Evolutionary conservation across 1,140 invertebrate species (phyloP), one percentile per base, ranked within the genome.

Genomic region (Lepidurus packardi): DNA sequence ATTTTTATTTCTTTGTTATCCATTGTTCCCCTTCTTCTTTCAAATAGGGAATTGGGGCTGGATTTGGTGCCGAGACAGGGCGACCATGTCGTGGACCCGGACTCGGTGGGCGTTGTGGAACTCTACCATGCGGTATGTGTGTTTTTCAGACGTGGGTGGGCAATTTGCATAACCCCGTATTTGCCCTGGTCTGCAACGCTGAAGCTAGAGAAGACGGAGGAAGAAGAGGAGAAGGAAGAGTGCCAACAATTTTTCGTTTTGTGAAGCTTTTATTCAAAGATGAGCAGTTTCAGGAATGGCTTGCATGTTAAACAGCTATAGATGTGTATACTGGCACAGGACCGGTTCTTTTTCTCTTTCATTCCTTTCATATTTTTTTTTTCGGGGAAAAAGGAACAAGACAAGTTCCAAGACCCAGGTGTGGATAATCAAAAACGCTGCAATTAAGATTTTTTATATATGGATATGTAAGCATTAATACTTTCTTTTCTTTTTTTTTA

Each of bases 11-110:
- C 11, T 73, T 13, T 73, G 73, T 7, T 21, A n/a, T 73, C 9
- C 21, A 34, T 73, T 79, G 41, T 25, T n/a, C 25, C 21, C 43
- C 2, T 21, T 21, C 43, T n/a, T n/a, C 24, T 24, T 41, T 43
- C n/a, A 43, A 11, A 78, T 86, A 97, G 95, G 84, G 93, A 95
- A 88, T 88, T 98, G 9, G 94, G 93, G 0, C 85, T 98, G 81
- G 96, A 98, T 86, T 84, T 98, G 82, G 95, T 98, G 21, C 96
- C 95, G 0, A 87, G 94, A 45, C 90, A 93, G 81, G 93, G 94
- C 78, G 83, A 82, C 34, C 89, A 94, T 82, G 94, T 94, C 84
- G 93, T 97, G 6, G 93, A 97, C 85, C 92, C 94, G 25, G 93
- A 94, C 81, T 89, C 91, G 43, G 91, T 95, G 84, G 95, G 94